Conservation (phyloP, 2,888 invertebrate species). For the Orthosia gracilis region DNA sequence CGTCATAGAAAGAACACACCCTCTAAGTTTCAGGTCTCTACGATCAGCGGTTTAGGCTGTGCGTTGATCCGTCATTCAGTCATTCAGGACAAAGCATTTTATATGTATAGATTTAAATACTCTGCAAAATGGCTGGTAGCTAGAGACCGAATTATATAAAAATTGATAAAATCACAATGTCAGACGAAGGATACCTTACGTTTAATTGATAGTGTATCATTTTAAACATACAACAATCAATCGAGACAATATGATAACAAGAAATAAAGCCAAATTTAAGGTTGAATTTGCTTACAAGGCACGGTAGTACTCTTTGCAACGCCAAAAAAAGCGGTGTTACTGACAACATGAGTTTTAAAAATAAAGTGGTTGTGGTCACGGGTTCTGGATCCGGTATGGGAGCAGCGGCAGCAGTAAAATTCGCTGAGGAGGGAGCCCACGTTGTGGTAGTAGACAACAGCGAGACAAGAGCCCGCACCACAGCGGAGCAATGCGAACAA, state of each 20-base stretch:
- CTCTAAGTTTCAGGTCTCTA: too few species aligned
- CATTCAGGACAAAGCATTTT: too few species aligned
- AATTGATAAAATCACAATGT: background rate
- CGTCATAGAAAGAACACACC: too few species aligned
- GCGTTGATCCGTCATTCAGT: too few species aligned
- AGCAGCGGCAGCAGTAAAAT: constrained; percentile 35
- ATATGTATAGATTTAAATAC: too few species aligned
- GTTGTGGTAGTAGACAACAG: constrained; percentile 28
- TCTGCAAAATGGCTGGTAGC: too few species aligned
- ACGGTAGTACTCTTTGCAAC: background rate
- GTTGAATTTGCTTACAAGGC: too few species aligned
- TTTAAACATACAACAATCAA: background rate
- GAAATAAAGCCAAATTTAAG: background rate
- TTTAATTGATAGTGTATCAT: background rate
- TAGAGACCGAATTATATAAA: too few species aligned
- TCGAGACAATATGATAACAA: background rate
- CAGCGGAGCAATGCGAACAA: constrained; percentile 47
- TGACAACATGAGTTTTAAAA: constrained; percentile 50
- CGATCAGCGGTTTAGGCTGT: too few species aligned
- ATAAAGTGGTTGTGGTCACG: constrained; percentile 30
- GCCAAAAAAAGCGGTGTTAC: background rate
- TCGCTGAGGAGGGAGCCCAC: constrained; percentile 45
- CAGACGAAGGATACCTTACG: background rate
- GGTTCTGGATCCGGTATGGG: constrained; percentile 48
- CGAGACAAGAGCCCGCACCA: constrained; percentile 1